Conservation (phyloP, 2,113 vertebrate species). For the Herpetotheres cachinnans region DNA sequence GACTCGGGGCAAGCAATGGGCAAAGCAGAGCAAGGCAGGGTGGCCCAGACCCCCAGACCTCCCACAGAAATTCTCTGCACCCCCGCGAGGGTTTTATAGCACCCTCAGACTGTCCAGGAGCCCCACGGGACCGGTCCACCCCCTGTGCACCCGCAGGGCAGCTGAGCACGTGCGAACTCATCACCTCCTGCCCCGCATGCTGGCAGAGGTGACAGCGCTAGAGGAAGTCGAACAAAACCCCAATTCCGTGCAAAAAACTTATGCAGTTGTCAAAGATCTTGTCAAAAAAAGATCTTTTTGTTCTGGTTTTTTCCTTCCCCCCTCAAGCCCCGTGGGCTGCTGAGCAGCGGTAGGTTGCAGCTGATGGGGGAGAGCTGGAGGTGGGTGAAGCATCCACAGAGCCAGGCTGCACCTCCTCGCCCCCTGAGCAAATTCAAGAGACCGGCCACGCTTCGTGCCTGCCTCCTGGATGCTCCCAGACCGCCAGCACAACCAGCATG, state of each 20-base stretch:
- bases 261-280: neutral
- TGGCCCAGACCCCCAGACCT: neutral
- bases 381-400: neutral
- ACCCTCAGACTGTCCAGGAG: neutral
- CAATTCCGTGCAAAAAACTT: neutral
- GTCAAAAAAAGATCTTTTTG: neutral
- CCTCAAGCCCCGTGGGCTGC: neutral
- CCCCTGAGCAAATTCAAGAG: neutral
- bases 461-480: neutral
- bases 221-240: neutral
- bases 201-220: neutral
- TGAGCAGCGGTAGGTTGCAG: neutral
- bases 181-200: neutral
- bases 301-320: neutral
- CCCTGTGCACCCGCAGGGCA: neutral
- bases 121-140: neutral
- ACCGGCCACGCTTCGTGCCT: neutral
- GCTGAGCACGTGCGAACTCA: neutral
- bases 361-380: neutral
- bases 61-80: neutral
- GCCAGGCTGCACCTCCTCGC: neutral
- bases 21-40: neutral
- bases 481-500: neutral
- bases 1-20: rapidly evolving
- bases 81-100: neutral